phyloP scores from a whole-genome alignment of 2,888 invertebrate species.

The Cerceris rybyensis region DNA sequence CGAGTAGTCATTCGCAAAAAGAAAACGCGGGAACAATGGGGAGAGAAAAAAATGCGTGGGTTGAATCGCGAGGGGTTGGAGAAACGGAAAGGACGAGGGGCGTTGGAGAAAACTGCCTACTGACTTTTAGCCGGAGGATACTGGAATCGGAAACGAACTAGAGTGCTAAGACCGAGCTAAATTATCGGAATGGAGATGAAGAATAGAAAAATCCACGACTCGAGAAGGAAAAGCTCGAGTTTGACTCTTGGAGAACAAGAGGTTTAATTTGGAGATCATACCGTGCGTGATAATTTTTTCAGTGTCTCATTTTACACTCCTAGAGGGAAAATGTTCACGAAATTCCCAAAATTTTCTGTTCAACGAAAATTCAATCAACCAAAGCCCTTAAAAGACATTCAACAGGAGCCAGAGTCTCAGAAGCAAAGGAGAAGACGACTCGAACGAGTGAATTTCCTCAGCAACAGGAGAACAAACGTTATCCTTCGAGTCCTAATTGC shows the following conservation, averaged over 20 bases:
- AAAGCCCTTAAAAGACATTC: neutral
- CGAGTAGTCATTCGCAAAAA: slow-evolving; percentile 63
- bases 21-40: slow-evolving; percentile 59
- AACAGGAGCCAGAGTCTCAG: neutral
- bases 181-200: slow-evolving; percentile 64
- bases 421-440: neutral
- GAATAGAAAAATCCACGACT: slow-evolving; percentile 30
- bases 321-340: no score
- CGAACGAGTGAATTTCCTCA: slow-evolving; percentile 58
- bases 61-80: slow-evolving; percentile 29
- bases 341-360: no score
- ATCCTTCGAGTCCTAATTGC: slow-evolving; percentile 58
- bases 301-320: no score
- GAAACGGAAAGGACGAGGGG: neutral
- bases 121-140: slow-evolving; percentile 55
- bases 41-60: slow-evolving; percentile 52
- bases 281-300: no score
- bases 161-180: slow-evolving; percentile 49
- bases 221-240: slow-evolving; percentile 8
- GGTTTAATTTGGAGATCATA: no score
- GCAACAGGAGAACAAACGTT: slow-evolving; percentile 18
- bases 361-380: no score
- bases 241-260: neutral
- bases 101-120: slow-evolving; percentile 14
- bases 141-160: slow-evolving; percentile 10